Percentiles rank a stretch among this genome's conserved stretches.
Conservation (phyloP, 2,888 invertebrate genomes). For the Adelognathus sp. region DNA sequence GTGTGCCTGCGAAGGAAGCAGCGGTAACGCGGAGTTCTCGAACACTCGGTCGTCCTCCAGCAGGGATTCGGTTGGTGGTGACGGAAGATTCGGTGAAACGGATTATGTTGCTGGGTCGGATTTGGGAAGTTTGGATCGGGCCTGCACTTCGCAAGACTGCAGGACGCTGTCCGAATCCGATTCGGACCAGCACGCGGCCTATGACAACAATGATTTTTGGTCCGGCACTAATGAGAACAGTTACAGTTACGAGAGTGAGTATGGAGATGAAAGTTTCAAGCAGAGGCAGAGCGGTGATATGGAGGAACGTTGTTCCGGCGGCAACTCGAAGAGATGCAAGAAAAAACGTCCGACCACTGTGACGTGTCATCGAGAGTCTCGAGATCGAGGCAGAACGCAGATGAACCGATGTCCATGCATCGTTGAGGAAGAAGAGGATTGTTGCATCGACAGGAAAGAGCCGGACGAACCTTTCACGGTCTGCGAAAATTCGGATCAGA, state of each 20-base stretch:
- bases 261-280: background rate
- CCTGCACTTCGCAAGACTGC: background rate
- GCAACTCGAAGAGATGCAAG: constrained; percentile 4
- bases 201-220: constrained; percentile 15
- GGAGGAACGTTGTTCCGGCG: constrained; percentile 14
- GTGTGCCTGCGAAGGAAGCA: constrained; percentile 3
- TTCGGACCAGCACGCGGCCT: background rate
- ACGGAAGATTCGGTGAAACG: constrained; percentile 12
- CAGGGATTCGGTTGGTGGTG: background rate
- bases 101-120: constrained; percentile 18
- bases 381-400: background rate
- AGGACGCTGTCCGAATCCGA: background rate
- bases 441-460: constrained; percentile 9
- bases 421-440: constrained; percentile 60
- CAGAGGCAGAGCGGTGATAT: background rate
- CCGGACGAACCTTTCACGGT: constrained; percentile 27
- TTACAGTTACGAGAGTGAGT: background rate
- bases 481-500: background rate
- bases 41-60: constrained; percentile 27
- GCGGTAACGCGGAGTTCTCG: background rate
- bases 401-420: constrained; percentile 56
- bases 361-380: constrained; percentile 7
- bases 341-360: background rate
- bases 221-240: background rate
- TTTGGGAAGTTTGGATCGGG: constrained; percentile 8